These are phyloP conservation scores for Ochropacha duplaris DNA, from an alignment of 2,888 invertebrate species.

Conservation along the genomic window DNA sequence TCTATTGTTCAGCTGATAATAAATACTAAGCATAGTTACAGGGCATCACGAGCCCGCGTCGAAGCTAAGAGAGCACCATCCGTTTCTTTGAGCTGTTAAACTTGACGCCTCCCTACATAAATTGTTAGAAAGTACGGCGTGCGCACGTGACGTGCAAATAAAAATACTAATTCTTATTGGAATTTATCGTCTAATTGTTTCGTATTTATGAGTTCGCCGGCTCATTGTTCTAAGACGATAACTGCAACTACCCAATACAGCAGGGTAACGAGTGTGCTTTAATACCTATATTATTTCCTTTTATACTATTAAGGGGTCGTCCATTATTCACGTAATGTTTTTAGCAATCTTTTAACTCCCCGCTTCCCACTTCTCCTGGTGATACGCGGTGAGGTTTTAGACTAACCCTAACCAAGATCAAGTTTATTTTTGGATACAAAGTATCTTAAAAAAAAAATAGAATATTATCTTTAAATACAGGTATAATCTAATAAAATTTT, in stretches of 20 bases:
- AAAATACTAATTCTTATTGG: constrained; percentile 71
- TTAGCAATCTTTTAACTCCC: too few relatives aligned
- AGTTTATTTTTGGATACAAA: too few relatives aligned
- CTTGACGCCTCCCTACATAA: constrained; percentile 72
- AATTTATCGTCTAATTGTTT: constrained; percentile 77
- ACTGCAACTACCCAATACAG: constrained; percentile 28
- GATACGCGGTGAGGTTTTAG: too few relatives aligned
- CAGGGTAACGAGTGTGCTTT: too few relatives aligned
- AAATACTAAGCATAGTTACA: constrained; percentile 68
- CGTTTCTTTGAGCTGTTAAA: constrained; percentile 70
- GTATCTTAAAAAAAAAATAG: too few relatives aligned
- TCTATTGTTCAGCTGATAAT: constrained; percentile 53
- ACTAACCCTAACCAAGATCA: too few relatives aligned
- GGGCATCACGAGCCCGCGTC: constrained; percentile 57
- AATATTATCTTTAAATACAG: not conserved
- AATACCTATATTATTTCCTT: too few relatives aligned
- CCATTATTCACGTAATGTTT: too few relatives aligned
- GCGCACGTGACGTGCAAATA: constrained; percentile 76
- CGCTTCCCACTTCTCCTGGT: too few relatives aligned
- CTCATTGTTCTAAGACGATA: constrained; percentile 64
- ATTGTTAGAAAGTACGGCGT: constrained; percentile 58
- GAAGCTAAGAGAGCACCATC: constrained; percentile 60
- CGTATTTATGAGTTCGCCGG: constrained; percentile 65
- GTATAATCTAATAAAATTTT: too few relatives aligned
- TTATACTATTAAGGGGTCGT: not conserved